Conservation (phyloP, 2,797 vertebrate genomes). For the Xiphophorus birchmanni region DNA sequence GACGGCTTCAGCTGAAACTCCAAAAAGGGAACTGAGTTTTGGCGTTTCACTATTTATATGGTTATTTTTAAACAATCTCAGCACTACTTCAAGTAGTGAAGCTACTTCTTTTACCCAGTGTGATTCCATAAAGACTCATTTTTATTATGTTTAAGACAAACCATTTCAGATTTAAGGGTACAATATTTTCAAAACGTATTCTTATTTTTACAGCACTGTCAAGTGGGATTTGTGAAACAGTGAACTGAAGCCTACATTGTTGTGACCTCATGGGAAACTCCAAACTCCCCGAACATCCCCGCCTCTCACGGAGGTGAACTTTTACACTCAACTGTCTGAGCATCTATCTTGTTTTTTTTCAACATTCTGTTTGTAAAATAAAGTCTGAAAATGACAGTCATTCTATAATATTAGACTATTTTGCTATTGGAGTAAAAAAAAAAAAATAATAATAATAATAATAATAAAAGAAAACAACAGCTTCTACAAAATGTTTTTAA, state of each 20-base stretch:
- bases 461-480: neutral
- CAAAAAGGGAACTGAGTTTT: constrained; percentile 29
- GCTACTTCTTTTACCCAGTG: neutral
- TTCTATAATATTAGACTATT: neutral
- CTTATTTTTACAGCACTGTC: neutral
- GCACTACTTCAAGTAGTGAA: constrained; percentile 17
- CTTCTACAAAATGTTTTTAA: neutral
- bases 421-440: neutral
- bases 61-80: constrained; percentile 30
- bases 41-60: constrained; percentile 18
- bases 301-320: constrained; percentile 17
- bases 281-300: constrained; percentile 33
- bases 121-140: neutral
- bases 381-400: neutral
- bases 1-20: neutral
- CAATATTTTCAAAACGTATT: neutral
- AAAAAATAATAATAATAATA: neutral
- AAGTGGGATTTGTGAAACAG: constrained; percentile 15
- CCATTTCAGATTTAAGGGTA: constrained; percentile 1
- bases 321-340: neutral
- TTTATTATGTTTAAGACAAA: neutral
- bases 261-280: constrained; percentile 69
- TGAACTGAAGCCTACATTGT: constrained; percentile 19
- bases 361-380: neutral
- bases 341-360: neutral